Evolutionary conservation across 2,888 invertebrate species (phyloP).

Genomic region (Xestia c-nigrum): DNA sequence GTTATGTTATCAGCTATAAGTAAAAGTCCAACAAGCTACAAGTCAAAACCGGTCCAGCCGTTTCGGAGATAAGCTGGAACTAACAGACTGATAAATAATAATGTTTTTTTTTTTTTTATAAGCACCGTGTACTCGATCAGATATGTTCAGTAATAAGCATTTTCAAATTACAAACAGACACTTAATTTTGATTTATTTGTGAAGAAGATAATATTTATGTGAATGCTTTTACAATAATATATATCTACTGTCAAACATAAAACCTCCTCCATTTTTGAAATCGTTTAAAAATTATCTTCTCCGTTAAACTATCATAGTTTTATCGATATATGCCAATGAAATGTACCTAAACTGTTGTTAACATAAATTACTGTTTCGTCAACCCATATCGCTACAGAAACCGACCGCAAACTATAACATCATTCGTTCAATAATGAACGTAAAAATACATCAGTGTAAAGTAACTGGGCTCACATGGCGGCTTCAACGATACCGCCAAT

Average conservation of each 20-base stretch:
- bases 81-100: not conserved
- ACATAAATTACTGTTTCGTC: not conserved
- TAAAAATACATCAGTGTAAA: not conserved
- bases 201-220: not conserved
- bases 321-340: not conserved
- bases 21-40: too few species aligned
- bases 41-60: not conserved
- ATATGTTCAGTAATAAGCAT: not conserved
- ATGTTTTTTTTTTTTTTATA: not conserved
- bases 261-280: too few species aligned
- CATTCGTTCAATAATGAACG: not conserved
- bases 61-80: not conserved
- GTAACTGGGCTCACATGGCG: not conserved
- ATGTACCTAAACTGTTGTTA: not conserved
- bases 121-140: not conserved
- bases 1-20: not conserved
- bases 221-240: not conserved
- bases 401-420: not conserved
- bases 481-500: constrained; percentile 19
- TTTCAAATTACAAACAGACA: not conserved
- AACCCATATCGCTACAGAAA: too few species aligned
- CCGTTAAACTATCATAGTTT: not conserved
- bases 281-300: not conserved
- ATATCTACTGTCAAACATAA: too few species aligned
- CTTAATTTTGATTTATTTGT: not conserved